phyloP scores from a whole-genome alignment of 2,797 vertebrate species.

The Pteronotus mesoamericanus region DNA sequence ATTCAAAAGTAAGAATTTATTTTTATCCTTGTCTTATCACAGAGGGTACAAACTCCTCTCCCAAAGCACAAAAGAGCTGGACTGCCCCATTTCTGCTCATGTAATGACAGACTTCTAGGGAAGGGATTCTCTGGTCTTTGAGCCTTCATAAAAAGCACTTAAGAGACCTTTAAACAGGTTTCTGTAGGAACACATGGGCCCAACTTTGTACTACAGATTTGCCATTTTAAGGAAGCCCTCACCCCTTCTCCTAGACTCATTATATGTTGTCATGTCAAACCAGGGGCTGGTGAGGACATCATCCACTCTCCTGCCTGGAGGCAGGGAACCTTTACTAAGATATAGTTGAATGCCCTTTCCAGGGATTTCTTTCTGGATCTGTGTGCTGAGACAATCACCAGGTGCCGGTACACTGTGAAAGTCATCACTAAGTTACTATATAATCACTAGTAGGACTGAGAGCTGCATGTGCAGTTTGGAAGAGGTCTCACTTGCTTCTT shows the following conservation, averaged over 20 bases:
- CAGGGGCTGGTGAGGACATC: background rate
- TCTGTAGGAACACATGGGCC: background rate
- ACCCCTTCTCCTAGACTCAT: background rate
- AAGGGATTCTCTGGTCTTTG: background rate
- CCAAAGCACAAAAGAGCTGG: background rate
- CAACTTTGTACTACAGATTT: background rate
- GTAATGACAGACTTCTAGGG: background rate
- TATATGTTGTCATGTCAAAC: background rate
- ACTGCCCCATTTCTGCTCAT: background rate
- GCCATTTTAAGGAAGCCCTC: background rate
- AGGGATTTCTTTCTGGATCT: background rate
- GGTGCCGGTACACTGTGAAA: background rate
- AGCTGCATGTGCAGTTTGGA: accelerated
- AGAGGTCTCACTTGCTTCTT: background rate
- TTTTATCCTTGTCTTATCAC: background rate
- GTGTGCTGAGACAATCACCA: background rate
- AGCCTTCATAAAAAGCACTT: background rate
- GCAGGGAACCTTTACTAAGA: background rate
- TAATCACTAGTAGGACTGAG: background rate
- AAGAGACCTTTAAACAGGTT: background rate
- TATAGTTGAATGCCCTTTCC: background rate
- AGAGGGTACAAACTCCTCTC: background rate
- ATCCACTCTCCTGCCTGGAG: background rate
- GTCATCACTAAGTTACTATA: background rate
- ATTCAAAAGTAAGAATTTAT: background rate